phyloP scores from a whole-genome alignment of 2,113 vertebrate genomes.

The Bos taurus region DNA sequence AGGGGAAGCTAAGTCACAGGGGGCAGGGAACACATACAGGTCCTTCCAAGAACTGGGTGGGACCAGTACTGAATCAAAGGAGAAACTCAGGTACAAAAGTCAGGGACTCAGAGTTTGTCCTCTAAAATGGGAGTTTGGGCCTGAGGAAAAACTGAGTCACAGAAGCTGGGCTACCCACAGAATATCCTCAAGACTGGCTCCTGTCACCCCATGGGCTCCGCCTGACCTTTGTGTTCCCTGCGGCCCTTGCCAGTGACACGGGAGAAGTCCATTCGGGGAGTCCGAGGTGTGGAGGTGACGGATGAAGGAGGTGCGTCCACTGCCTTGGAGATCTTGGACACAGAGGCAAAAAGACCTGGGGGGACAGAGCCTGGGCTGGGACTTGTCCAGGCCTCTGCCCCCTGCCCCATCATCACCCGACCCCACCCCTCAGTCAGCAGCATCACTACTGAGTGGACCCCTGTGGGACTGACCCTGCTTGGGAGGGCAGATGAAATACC shows the following conservation, averaged over 20 bases:
- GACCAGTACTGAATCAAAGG: not conserved
- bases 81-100: not conserved
- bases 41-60: not conserved
- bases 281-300: conserved; percentile 89
- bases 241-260: conserved; percentile 88
- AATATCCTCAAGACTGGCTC: not conserved
- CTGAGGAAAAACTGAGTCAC: not conserved
- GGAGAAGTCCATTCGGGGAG: conserved; percentile 90
- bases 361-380: not conserved
- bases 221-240: conserved; percentile 88
- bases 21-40: not conserved
- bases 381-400: not conserved
- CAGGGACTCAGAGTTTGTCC: not conserved
- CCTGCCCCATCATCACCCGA: not conserved
- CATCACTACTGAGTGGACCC: not conserved
- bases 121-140: not conserved
- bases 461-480: conserved; percentile 85
- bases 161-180: not conserved
- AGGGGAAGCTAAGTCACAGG: not conserved
- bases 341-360: conserved; percentile 90
- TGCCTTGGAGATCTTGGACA: conserved; percentile 90
- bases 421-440: not conserved
- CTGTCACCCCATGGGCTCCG: not conserved
- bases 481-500: conserved; percentile 93
- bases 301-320: conserved; percentile 86